Evolutionary conservation across 2,888 invertebrate species (phyloP), one percentile per base, ranked within the genome.

Genomic region (Sesia apiformis): DNA sequence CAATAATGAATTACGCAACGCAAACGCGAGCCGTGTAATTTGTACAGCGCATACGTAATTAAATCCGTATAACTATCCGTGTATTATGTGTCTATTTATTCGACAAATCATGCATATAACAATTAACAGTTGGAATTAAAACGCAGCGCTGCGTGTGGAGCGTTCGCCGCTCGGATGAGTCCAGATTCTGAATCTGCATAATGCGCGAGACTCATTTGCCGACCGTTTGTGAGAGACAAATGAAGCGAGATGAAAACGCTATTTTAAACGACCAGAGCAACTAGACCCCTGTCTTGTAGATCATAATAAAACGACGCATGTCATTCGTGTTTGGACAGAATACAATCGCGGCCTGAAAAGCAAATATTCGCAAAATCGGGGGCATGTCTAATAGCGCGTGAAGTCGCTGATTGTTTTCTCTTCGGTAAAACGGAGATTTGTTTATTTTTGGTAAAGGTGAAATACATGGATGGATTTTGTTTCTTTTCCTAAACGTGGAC

Each of bases 211-310:
- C 78, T 83, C 84, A 82, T 84, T 84, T 80, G 72, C 67, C 70
- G 66, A 63, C 65, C 80, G 78, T 78, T 83, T 84, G 83, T 83
- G 76, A 76, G 63, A 73, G 75, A 69, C 81, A 81, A 84, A 84
- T 85, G 84, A 84, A 81, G 79, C 84, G 79, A 57, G 65, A 62
- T 64, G 38, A 39, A 50, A 50, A 50, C 50, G 38, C 50, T 39
- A 5, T 50, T 38, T 50, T 52, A 38, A 40, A 39, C 38, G 39
- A 52, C 40, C 52, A 52, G n/a, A 3, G 39, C 7, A 39, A n/a
- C 59, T 63, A 72, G 65, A 56, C 56, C 46, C 38, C 6, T 6
- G 52, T 42, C 38, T 51, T 39, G 51, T 46, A 38, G 51, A 43
- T 38, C 43, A 38, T 50, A 5, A 39, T 46, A 39, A 41, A 7